Base-by-base conservation (phyloP, 2,888 invertebrate genomes). In the Lysandra bellargus region DNA sequence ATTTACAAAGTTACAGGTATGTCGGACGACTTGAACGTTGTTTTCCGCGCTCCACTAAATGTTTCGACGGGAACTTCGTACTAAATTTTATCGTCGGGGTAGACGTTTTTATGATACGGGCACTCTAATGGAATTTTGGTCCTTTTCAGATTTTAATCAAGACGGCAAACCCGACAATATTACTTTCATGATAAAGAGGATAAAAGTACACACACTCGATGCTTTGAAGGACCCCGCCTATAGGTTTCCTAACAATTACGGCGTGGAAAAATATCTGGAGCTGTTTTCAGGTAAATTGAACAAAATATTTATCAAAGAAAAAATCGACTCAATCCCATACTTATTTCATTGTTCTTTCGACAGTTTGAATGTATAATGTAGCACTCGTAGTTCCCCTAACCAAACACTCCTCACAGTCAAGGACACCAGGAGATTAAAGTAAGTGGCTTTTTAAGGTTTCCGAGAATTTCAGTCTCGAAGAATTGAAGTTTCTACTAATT, bases 251-350 rank as follows among this genome's bases (percentile, higher is more conserved):
- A 97, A 97, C 85, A 99, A 99, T 92, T 99, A 99, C 89, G 99
- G 99, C 75, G 99, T 99, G 80, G 99, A 99, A 90, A 99, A 99
- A 95, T 99, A 99, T 94, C 96, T 99, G 83, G 99, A 99, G 93
- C 96, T 99, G 82, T 99, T 99, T 95, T 99, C 99, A 84, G 98
- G 98, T 98, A 92, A 83, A 64, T 30, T 64, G 23, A 64, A 1
- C 57, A 49, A 49, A 49, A 44, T 53, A 53, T 14, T 53, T 53
- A 14, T 53, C 14, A 14, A 53, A 53, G 14, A 53, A 53, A 53
- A 53, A 14, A 23, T 61, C 5, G 9, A 61, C 61, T 23, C n/a
- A 1, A 23, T 61, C 5, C 37, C 14, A 53, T 53, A 53, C 14
- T 17, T 53, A 53, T 57, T 2, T 60, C 9, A 37, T 77, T 57